These are phyloP conservation scores for Sinonovacula constricta DNA, from an alignment of 1,140 invertebrate species.

Conservation along the genomic window DNA sequence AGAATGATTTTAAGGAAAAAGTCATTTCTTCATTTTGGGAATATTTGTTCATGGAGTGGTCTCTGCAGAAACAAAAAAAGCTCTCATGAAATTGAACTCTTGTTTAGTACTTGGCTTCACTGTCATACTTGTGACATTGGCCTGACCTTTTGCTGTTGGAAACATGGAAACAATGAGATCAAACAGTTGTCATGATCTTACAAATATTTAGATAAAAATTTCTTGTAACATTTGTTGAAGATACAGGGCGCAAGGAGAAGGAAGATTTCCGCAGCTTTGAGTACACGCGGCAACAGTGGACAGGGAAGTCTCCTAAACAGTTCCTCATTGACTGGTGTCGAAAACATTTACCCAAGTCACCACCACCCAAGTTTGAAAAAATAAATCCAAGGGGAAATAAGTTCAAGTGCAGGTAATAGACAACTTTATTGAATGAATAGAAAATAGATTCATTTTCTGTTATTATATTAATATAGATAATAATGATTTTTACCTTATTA, in stretches of 20 bases:
- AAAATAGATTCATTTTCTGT: too few relatives aligned
- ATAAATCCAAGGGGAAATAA: slow-evolving; percentile 61
- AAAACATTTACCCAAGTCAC: slow-evolving; percentile 73
- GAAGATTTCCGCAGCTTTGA: slow-evolving; percentile 68
- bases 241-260: slow-evolving; percentile 23
- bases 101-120: too few relatives aligned
- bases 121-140: too few relatives aligned
- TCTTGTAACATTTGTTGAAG: slow-evolving; percentile 4
- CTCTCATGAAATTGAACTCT: too few relatives aligned
- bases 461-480: too few relatives aligned
- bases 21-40: too few relatives aligned
- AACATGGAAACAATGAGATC: neutral
- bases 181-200: neutral
- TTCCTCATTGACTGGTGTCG: slow-evolving; percentile 76
- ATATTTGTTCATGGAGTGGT: neutral
- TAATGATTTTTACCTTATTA: too few relatives aligned
- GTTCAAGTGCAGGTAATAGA: slow-evolving; percentile 72
- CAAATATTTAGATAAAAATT: slow-evolving; percentile 1
- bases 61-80: neutral
- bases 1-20: too few relatives aligned
- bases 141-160: neutral
- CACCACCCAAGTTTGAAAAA: slow-evolving; percentile 70
- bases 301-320: slow-evolving; percentile 77
- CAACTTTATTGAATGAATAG: too few relatives aligned
- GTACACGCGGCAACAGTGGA: slow-evolving; percentile 77